Percentiles rank a stretch among this genome's conserved stretches.
Evolutionary conservation across 2,797 vertebrate species (phyloP).

Genomic region (Lacerta viridis): DNA sequence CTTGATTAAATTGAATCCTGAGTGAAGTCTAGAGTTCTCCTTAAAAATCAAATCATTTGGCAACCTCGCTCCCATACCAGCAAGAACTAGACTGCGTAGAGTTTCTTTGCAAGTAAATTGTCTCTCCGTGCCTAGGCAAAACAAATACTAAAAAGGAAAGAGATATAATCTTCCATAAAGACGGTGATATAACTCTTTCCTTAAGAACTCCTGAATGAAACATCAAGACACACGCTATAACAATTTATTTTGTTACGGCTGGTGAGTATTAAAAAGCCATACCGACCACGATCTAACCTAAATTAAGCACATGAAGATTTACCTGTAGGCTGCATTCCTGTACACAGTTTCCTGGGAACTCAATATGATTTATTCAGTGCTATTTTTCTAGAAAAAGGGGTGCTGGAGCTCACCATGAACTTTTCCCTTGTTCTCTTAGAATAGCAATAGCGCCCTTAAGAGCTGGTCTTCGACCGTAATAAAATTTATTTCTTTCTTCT

Average conservation of each 20-base stretch:
- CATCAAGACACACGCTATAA: rapidly evolving
- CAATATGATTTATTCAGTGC: too few relatives aligned
- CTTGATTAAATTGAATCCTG: not conserved
- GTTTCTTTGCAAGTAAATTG: not conserved
- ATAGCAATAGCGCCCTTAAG: too few relatives aligned
- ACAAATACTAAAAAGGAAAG: not conserved
- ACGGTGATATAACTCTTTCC: not conserved
- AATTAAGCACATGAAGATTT: not conserved
- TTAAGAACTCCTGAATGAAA: conserved; percentile 6
- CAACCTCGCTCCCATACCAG: not conserved
- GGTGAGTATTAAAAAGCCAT: not conserved
- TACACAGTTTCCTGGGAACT: not conserved
- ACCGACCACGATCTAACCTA: not conserved
- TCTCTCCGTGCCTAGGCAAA: not conserved
- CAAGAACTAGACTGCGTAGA: rapidly evolving
- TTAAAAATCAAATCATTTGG: not conserved
- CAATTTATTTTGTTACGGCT: rapidly evolving
- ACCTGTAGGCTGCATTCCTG: not conserved
- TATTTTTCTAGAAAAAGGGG: too few relatives aligned
- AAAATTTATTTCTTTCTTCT: too few relatives aligned
- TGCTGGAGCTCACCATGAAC: too few relatives aligned
- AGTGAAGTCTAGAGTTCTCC: not conserved
- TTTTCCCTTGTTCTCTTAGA: too few relatives aligned
- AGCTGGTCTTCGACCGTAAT: too few relatives aligned
- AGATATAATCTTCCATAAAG: not conserved